These are phyloP conservation scores for Drosophila virilis DNA, from an alignment of 1,140 invertebrate genomes.

Conservation along the genomic window DNA sequence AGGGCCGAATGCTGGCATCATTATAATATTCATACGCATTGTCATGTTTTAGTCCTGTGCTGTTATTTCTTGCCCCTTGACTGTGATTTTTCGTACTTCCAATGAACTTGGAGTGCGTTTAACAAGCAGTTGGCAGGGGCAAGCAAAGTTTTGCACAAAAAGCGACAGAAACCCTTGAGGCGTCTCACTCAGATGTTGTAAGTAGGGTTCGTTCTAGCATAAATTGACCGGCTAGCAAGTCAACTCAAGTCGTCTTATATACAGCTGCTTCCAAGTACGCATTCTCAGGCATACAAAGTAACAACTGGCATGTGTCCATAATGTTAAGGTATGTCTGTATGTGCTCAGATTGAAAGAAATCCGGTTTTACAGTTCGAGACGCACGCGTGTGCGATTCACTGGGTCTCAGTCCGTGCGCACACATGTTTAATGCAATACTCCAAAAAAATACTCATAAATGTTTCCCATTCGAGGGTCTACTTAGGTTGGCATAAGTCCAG, in stretches of 20 bases:
- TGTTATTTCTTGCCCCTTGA: slow-evolving; percentile 15
- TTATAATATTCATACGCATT: slow-evolving; percentile 11
- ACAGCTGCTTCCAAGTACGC: slow-evolving; percentile 1
- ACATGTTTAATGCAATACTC: slow-evolving; percentile 1
- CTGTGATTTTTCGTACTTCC: slow-evolving; percentile 8
- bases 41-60: background rate
- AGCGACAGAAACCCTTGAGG: slow-evolving; percentile 15
- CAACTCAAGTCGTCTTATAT: slow-evolving; percentile 11
- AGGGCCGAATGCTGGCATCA: background rate
- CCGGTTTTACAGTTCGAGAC: slow-evolving; percentile 43
- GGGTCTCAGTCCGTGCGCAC: background rate
- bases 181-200: background rate
- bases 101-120: background rate
- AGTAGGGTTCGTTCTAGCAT: slow-evolving; percentile 7
- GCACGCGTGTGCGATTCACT: slow-evolving; percentile 16
- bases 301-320: slow-evolving; percentile 16
- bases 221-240: slow-evolving; percentile 9
- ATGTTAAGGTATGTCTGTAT: background rate
- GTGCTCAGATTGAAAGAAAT: slow-evolving; percentile 24
- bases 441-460: background rate
- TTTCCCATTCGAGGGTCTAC: background rate
- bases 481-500: slow-evolving; percentile 2
- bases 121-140: slow-evolving; percentile 22
- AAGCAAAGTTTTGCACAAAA: slow-evolving; percentile 15
- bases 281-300: slow-evolving; percentile 18